Evolutionary conservation across 1,140 invertebrate genomes (phyloP).

Genomic region (Stratiolaelaps scimitus): DNA sequence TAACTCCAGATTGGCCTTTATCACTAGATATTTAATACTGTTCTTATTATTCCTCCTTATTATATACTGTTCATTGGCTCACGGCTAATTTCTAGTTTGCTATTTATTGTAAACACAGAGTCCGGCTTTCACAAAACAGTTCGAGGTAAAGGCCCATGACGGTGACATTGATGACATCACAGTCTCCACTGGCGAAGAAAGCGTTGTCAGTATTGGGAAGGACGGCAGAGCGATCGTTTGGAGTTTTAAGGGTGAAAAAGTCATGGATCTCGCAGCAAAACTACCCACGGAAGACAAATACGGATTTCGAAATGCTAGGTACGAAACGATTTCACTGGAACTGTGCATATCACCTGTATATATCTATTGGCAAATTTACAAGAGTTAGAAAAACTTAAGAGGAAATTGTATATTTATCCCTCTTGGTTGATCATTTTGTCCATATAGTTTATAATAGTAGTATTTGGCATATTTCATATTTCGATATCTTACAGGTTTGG

Average conservation of each 20-base stretch:
- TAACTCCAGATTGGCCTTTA: no score
- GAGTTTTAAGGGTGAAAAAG: conserved; percentile 53
- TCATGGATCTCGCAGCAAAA: conserved; percentile 56
- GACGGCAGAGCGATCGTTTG: conserved; percentile 69
- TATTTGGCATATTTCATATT: not conserved
- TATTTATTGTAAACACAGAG: conserved; percentile 44
- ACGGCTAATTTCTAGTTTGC: no score
- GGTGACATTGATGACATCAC: conserved; percentile 84
- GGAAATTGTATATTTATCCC: no score
- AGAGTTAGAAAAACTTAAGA: no score
- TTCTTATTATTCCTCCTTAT: no score
- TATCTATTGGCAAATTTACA: no score
- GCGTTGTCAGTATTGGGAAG: conserved; percentile 69
- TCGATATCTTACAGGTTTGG: conserved; percentile 51
- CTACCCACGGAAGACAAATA: conserved; percentile 59
- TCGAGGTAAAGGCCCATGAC: conserved; percentile 56
- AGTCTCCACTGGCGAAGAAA: conserved; percentile 61
- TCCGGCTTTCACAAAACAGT: conserved; percentile 56
- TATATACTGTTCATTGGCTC: no score
- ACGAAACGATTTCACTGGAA: not conserved
- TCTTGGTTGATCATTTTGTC: no score
- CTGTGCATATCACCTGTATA: no score
- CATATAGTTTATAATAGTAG: no score
- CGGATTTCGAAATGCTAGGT: conserved; percentile 68
- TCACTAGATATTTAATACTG: no score